Evolutionary conservation across 2,113 vertebrate genomes (phyloP).

Genomic region (Guaruba guarouba): DNA sequence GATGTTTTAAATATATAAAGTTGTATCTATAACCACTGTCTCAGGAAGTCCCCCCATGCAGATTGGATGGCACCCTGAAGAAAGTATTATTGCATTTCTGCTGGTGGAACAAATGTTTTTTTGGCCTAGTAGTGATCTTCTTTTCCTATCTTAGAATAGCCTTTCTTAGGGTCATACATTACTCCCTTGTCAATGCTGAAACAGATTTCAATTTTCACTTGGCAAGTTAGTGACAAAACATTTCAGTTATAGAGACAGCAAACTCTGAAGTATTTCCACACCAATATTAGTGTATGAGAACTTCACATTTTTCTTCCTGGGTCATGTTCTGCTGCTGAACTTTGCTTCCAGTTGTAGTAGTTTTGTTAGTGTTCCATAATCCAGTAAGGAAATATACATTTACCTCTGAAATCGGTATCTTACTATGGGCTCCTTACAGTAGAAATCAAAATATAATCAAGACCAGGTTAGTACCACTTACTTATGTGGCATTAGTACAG

Average conservation of each 20-base stretch:
- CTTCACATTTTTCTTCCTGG: background rate
- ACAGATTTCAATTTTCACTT: background rate
- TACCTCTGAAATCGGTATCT: background rate
- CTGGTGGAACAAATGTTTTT: background rate
- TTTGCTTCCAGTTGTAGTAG: background rate
- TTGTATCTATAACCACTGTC: background rate
- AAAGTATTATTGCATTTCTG: background rate
- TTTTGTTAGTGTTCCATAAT: background rate
- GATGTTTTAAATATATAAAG: background rate
- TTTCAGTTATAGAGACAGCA: background rate
- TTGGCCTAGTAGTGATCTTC: background rate
- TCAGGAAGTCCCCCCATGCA: background rate
- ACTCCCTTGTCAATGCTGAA: background rate
- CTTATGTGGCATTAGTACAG: background rate
- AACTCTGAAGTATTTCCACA: background rate
- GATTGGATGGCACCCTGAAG: background rate
- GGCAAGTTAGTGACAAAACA: background rate
- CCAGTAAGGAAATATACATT: background rate
- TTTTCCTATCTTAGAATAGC: background rate
- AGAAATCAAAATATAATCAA: background rate
- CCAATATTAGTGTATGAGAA: background rate
- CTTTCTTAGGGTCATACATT: background rate
- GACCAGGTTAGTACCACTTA: slow-evolving; percentile 18
- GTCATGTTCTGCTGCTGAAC: background rate
- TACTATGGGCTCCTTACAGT: background rate